These are phyloP conservation scores for Egretta garzetta DNA, from an alignment of 2,113 vertebrate species.

Conservation along the genomic window DNA sequence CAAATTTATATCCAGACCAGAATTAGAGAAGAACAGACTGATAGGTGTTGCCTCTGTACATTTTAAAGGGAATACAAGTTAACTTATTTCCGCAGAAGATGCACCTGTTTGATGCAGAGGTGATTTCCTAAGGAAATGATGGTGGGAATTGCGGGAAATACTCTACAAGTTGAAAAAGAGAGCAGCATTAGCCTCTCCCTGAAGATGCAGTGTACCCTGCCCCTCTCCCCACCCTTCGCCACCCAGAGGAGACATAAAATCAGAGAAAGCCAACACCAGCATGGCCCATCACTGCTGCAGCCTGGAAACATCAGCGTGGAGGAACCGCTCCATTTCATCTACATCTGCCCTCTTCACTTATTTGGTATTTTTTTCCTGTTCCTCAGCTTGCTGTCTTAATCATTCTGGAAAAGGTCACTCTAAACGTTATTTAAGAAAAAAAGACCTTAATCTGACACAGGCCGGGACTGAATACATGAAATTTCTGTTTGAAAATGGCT, in stretches of 20 bases:
- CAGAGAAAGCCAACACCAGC: neutral
- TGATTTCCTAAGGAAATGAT: neutral
- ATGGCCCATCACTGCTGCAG: neutral
- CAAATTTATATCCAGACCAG: neutral
- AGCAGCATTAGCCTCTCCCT: neutral
- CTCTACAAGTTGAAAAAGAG: neutral
- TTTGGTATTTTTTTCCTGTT: neutral
- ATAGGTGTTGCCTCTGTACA: neutral
- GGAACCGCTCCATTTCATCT: neutral
- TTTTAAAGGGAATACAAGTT: neutral
- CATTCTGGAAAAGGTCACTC: neutral
- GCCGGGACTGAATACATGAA: neutral
- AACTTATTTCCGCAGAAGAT: neutral
- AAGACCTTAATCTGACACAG: neutral
- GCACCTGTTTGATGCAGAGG: neutral
- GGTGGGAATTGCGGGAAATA: neutral
- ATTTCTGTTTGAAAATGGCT: conserved; percentile 6
- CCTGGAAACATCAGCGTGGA: fast-evolving
- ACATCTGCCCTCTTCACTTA: neutral
- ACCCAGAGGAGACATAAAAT: neutral
- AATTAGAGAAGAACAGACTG: neutral
- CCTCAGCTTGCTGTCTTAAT: neutral
- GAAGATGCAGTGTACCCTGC: neutral
- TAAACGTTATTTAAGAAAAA: neutral
- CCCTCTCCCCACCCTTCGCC: neutral